phyloP scores from a whole-genome alignment of 2,888 invertebrate genomes.

The Rhopalosiphum nymphaeae region DNA sequence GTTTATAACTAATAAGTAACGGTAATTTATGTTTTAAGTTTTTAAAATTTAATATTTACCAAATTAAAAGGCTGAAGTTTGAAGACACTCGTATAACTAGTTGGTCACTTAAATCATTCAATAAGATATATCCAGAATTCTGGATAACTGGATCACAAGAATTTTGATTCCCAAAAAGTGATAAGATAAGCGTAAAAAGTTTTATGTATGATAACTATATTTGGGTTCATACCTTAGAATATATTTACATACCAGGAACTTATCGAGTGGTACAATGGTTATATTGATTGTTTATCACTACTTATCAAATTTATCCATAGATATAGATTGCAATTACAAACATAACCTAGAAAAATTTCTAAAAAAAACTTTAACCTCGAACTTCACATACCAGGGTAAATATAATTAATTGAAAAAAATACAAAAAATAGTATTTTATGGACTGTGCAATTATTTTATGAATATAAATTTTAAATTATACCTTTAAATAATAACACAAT shows the following conservation, averaged over 20 bases:
- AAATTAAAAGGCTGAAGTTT: neutral
- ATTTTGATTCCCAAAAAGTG: neutral
- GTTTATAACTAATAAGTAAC: neutral
- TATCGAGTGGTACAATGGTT: neutral
- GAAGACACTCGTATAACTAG: neutral
- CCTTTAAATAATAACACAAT: neutral
- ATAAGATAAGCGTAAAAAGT: neutral
- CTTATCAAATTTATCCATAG: neutral
- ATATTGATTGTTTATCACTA: neutral
- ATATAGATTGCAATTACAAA: neutral
- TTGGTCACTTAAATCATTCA: neutral
- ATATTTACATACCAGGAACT: too few relatives aligned
- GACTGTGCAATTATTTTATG: neutral
- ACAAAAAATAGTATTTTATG: neutral
- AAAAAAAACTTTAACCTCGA: constrained; percentile 21
- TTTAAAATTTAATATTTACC: neutral
- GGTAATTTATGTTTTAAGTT: neutral
- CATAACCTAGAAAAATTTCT: constrained; percentile 32
- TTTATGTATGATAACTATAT: neutral
- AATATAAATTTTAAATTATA: neutral
- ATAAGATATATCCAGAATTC: neutral
- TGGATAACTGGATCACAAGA: too few relatives aligned
- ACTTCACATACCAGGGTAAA: constrained; percentile 17
- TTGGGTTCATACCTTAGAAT: neutral
- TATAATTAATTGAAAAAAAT: neutral